Evolutionary conservation across 1,140 invertebrate species (phyloP), one percentile per base, ranked within the genome.

Genomic region (Diorhabda elongata): DNA sequence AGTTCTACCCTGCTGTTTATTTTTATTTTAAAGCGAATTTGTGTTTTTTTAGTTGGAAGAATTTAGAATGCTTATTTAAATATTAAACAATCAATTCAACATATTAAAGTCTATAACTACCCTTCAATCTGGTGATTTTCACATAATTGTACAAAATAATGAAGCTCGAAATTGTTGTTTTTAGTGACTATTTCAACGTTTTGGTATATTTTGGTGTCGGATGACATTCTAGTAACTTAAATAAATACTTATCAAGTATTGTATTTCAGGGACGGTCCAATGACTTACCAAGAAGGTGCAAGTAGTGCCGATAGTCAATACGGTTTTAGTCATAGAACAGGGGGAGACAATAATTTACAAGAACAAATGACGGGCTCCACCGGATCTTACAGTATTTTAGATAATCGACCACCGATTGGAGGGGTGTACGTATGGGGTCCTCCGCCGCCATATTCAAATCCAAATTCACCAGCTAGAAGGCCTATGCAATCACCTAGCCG

Each of bases 371-470:
- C 78, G 3, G 78, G 79, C 67, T 83, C 66, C 78, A 85, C 71
- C 76, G 61, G 83, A 77, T 69, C 78, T 1, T 86, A 86, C 70
- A 85, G 84, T 69, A 83, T 86, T 58, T 74, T 86, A 42, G 85
- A 86, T 61, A 79, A 84, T 7, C 78, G 84, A 4, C 83, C 86
- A 5, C 85, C 85, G 11, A 74, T 76, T 61, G 77, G 78, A 4
- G 80, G 80, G 4, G 80, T 80, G 6, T 81, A 81, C 67, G 78
- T 90, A 9, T 91, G 90, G 90, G 90, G 89, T 11, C 90, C 90
- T 9, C 90, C 90, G 7, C 89, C 90, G 2, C 90, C 90, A 0
- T 91, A 91, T 75, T 90, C 89, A 62, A 89, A 90, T 74, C 89
- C 89, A 3, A 89, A 89, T 69, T 89, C 87, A 76, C 87, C 87